Evolutionary conservation across 2,888 invertebrate genomes (phyloP).

Genomic region (Troilus luridus): DNA sequence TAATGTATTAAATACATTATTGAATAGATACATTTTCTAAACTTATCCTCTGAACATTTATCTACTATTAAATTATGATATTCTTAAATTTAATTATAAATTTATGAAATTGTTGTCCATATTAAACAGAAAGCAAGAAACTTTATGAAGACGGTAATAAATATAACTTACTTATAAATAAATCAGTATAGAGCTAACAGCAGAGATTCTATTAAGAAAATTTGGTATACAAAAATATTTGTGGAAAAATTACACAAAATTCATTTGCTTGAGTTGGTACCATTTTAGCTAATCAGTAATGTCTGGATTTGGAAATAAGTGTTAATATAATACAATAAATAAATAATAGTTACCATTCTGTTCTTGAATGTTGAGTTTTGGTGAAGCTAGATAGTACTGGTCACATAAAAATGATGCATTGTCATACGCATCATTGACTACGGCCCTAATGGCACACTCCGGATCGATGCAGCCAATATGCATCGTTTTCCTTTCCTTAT

Average conservation of each 20-base stretch:
- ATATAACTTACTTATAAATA: too few species aligned
- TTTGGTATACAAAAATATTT: background rate
- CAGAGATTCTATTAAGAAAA: too few species aligned
- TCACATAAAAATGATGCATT: constrained; percentile 98
- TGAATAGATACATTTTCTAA: too few species aligned
- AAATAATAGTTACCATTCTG: constrained; percentile 77
- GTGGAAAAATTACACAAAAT: background rate
- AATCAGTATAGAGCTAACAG: too few species aligned
- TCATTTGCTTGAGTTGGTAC: background rate
- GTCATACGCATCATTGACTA: constrained; percentile 96
- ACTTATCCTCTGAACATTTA: too few species aligned
- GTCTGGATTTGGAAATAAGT: constrained; percentile 6
- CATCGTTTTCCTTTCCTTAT: constrained; percentile 69
- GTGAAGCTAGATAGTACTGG: constrained; percentile 95
- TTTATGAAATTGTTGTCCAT: too few species aligned
- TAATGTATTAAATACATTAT: too few species aligned
- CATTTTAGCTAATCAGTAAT: background rate
- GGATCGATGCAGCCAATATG: constrained; percentile 99
- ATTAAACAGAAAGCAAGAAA: too few species aligned
- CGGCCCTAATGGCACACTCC: constrained; percentile 89
- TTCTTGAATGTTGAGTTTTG: constrained; percentile 86
- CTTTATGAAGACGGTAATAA: too few species aligned
- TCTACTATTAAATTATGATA: too few species aligned
- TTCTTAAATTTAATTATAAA: too few species aligned
- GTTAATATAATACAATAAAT: constrained; percentile 29